Evolutionary conservation across 2,797 vertebrate genomes (phyloP).

Genomic region (Yasuhikotakia modesta): DNA sequence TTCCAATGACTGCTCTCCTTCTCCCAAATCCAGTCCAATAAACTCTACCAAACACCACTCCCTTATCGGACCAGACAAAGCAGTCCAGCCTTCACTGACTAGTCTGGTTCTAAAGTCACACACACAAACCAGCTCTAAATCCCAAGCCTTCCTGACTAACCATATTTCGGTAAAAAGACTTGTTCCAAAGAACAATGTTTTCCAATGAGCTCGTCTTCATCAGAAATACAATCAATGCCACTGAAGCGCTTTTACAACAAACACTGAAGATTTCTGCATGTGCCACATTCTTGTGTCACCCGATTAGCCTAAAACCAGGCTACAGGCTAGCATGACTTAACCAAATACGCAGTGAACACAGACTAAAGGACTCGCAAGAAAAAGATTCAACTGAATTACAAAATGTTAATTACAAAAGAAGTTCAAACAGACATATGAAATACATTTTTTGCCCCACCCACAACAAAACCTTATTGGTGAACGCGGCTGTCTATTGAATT

Average conservation of each 20-base stretch:
- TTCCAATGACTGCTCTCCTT: conserved; percentile 30
- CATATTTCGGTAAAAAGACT: background rate
- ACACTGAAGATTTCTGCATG: conserved; percentile 3
- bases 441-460: no score
- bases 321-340: conserved; percentile 39
- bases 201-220: conserved; percentile 5
- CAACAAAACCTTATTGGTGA: no score
- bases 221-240: conserved; percentile 1
- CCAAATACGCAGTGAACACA: background rate
- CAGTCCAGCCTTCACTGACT: background rate
- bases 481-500: no score
- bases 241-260: conserved; percentile 21
- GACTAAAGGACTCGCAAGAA: background rate
- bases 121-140: background rate
- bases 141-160: background rate
- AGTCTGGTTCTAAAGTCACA: background rate
- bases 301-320: conserved; percentile 15
- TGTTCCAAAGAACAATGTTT: conserved; percentile 1
- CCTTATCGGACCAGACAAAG: conserved; percentile 30
- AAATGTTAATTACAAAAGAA: background rate
- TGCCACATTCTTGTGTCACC: conserved; percentile 26
- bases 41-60: conserved; percentile 6
- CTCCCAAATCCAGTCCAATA: background rate
- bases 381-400: background rate
- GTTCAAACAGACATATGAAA: background rate